Base-by-base conservation (phyloP, 2,113 vertebrate species). In the Galemys pyrenaicus region DNA sequence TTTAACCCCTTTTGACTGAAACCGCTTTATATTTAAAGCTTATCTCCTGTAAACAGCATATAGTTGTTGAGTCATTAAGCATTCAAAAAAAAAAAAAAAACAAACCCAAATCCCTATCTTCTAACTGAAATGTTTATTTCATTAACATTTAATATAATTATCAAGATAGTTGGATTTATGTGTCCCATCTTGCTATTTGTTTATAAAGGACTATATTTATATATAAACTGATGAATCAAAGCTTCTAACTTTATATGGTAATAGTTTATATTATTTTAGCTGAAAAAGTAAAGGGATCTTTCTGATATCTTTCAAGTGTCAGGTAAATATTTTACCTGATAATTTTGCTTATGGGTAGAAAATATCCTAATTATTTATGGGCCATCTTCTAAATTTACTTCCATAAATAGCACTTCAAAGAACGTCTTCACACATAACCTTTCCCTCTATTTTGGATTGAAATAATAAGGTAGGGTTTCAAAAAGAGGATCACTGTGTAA, bases 101-200 rank as follows among this genome's bases (percentile, higher is more conserved):
- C 71, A 35, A 22, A 17, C 7, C 46, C 46, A 54, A 56, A 56
- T 24, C 24, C 37, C 26, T 49, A 12, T 71, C 17, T 83, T 83
- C 77, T 93, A 78, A 73, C 44, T 89, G 58, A 13, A 91, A 30
- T 39, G 24, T 87, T 96, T 78, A 68, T 35, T 62, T 94, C 46
- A 68, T 81, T 85, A 93, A 75, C n/a, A 91, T 85, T 81, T 75
- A 88, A 60, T 85, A 6, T 65, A 75, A 84, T 84, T 91, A 64
- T 37, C 82, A 6, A 81, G 78, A 68, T 51, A 89, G 49, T 70
- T 87, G 64, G 49, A 86, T 46, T 94, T 91, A 16, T 64, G 24
- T 95, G 51, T 86, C 35, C 7, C 12, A 41, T 64, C 22, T 91
- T 80, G 32, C 16, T 39, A 15, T 74, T 81, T 65, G 6, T 77